A percentile compares a stretch with the other conserved stretches of the same genome.
phyloP scores from a whole-genome alignment of 2,888 invertebrate species.

The Cephus pulcher region DNA sequence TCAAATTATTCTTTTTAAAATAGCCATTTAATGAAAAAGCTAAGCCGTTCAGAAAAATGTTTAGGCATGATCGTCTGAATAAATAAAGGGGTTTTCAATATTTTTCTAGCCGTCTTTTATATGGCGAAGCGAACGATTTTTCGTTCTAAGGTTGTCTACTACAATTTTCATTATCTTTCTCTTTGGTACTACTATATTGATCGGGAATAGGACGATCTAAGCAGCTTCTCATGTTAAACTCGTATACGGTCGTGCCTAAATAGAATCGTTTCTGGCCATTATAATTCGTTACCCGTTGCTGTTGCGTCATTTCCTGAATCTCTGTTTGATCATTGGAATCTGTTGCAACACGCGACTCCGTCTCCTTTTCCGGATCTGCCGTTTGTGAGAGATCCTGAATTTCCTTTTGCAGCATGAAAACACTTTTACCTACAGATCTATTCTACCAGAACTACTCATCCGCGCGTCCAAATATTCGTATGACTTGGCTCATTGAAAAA shows the following conservation, averaged over 20 bases:
- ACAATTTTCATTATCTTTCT: background rate
- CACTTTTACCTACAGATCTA: constrained; percentile 65
- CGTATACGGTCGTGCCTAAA: background rate
- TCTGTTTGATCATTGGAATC: constrained; percentile 53
- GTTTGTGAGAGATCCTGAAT: constrained; percentile 53
- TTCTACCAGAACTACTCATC: constrained; percentile 62
- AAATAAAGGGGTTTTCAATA: background rate
- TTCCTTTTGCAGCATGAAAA: constrained; percentile 65
- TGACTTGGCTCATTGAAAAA: background rate
- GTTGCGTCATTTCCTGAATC: constrained; percentile 54
- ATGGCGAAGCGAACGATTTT: background rate
- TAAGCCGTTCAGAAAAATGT: background rate
- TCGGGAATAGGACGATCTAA: background rate
- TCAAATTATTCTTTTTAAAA: background rate
- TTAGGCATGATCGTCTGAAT: background rate
- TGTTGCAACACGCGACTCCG: constrained; percentile 49
- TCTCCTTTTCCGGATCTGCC: constrained; percentile 49
- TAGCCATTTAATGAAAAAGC: background rate
- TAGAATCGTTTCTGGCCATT: constrained; percentile 4
- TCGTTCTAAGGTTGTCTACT: background rate
- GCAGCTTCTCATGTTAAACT: background rate
- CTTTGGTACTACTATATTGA: background rate
- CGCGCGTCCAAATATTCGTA: constrained; percentile 21
- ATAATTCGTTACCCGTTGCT: constrained; percentile 60
- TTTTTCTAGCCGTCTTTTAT: background rate